These are phyloP conservation scores for Sialia sialis DNA, from an alignment of 2,113 vertebrate species.

Conservation along the genomic window DNA sequence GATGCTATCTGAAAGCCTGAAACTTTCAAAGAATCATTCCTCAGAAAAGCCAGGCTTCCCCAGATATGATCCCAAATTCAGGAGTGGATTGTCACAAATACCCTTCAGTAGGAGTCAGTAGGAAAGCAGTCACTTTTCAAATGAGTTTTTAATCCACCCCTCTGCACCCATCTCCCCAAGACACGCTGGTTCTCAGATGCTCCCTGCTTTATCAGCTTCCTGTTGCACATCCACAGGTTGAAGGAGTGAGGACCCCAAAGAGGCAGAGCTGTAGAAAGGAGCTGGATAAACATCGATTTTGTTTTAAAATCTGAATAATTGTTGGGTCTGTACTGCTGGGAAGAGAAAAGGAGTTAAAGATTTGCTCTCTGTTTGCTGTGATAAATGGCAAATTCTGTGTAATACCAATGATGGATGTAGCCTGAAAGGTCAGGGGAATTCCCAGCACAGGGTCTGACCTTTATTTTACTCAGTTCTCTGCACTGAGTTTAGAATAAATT, in stretches of 20 bases:
- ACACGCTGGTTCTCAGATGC: neutral
- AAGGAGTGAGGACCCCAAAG: neutral
- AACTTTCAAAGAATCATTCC: neutral
- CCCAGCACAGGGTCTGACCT: conserved; percentile 70
- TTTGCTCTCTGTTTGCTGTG: conserved; percentile 62
- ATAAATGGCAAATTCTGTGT: conserved; percentile 70
- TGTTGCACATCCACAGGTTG: neutral
- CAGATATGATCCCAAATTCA: neutral
- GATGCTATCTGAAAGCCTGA: neutral
- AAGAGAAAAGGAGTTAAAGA: conserved; percentile 51
- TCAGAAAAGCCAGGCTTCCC: neutral
- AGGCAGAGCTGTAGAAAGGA: conserved; percentile 8
- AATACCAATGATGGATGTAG: conserved; percentile 68
- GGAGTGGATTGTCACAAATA: neutral
- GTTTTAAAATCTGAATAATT: conserved; percentile 53
- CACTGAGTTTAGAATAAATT: conserved; percentile 64
- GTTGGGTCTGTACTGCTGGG: conserved; percentile 11
- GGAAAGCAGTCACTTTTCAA: neutral
- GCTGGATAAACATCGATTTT: conserved; percentile 24
- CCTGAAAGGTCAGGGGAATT: conserved; percentile 69
- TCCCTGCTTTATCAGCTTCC: neutral
- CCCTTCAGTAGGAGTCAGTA: neutral
- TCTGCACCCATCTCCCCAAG: neutral
- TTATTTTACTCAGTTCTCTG: conserved; percentile 58
- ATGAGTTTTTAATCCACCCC: neutral